A percentile compares a stretch with the other conserved stretches of the same genome.
Conservation (phyloP, 2,888 invertebrate species). For the Plebejus anna region DNA sequence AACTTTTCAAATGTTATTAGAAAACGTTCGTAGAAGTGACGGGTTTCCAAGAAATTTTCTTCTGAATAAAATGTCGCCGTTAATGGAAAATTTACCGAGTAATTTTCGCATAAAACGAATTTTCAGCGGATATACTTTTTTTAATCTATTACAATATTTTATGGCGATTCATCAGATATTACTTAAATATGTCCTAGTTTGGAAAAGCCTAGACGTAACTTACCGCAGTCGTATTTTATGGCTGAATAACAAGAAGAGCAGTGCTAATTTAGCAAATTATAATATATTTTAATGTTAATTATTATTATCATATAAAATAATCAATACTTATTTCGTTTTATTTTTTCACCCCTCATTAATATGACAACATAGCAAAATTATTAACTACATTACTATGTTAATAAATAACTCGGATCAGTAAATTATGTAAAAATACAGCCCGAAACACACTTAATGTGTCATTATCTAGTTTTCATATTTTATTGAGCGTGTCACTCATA, state of each 20-base stretch:
- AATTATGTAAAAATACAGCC: constrained; percentile 9
- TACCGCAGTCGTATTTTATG: too few species aligned
- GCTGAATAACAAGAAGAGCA: too few species aligned
- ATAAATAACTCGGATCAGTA: neutral
- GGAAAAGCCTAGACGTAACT: too few species aligned
- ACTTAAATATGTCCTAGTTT: too few species aligned
- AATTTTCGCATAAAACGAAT: neutral
- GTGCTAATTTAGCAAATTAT: too few species aligned
- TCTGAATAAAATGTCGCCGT: neutral
- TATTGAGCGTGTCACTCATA: constrained; percentile 7
- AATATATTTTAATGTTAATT: too few species aligned
- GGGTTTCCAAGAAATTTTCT: neutral
- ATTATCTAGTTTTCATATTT: constrained; percentile 16
- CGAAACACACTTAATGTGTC: neutral
- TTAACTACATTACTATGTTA: neutral
- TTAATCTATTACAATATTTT: neutral
- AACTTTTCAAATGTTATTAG: neutral
- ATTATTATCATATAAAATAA: too few species aligned
- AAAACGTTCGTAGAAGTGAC: neutral
- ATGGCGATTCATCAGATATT: too few species aligned
- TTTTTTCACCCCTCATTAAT: neutral
- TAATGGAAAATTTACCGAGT: neutral
- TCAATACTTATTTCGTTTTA: too few species aligned
- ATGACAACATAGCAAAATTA: neutral
- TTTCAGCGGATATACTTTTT: neutral